Evolutionary conservation across 1,140 invertebrate species (phyloP).

Genomic region (Scaptomyza montana): DNA sequence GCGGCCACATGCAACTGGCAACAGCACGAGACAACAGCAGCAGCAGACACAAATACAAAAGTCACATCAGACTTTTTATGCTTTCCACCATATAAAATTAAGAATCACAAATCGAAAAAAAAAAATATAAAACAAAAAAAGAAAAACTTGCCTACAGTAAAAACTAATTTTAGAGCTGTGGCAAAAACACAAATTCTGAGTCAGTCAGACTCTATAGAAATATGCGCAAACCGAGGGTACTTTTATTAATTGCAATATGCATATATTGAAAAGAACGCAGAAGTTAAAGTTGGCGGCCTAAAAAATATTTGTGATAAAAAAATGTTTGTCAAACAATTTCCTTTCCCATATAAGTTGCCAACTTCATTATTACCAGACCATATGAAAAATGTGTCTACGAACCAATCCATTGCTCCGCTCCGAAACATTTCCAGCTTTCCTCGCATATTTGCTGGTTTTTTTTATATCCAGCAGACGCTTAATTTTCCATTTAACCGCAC

Average conservation of each 20-base stretch:
- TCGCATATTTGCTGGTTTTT: slow-evolving; percentile 29
- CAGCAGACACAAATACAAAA: slow-evolving; percentile 17
- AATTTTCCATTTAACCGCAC: slow-evolving; percentile 77
- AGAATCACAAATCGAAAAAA: slow-evolving; percentile 70
- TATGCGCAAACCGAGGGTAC: slow-evolving; percentile 28
- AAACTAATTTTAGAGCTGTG: slow-evolving; percentile 75
- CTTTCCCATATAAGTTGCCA: not conserved
- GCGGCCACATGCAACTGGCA: slow-evolving; percentile 44
- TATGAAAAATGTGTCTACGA: not conserved
- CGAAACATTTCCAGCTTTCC: slow-evolving; percentile 19
- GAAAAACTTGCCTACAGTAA: slow-evolving; percentile 75
- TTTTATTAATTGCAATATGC: not conserved
- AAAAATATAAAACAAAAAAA: slow-evolving; percentile 42
- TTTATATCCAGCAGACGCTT: slow-evolving; percentile 62
- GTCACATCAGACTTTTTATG: slow-evolving; percentile 52
- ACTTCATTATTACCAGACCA: not conserved
- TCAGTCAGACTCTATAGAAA: slow-evolving; percentile 53
- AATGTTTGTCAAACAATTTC: no score
- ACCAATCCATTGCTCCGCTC: not conserved
- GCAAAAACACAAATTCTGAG: slow-evolving; percentile 58
- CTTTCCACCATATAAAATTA: slow-evolving; percentile 65
- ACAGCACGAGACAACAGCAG: slow-evolving; percentile 54
- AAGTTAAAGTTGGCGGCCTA: no score
- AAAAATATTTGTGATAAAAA: no score
- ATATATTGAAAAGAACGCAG: no score